These are phyloP conservation scores for Pentamera pediparva DNA, from an alignment of 53 echinoderm and acorn worm species.

Conservation along the genomic window DNA sequence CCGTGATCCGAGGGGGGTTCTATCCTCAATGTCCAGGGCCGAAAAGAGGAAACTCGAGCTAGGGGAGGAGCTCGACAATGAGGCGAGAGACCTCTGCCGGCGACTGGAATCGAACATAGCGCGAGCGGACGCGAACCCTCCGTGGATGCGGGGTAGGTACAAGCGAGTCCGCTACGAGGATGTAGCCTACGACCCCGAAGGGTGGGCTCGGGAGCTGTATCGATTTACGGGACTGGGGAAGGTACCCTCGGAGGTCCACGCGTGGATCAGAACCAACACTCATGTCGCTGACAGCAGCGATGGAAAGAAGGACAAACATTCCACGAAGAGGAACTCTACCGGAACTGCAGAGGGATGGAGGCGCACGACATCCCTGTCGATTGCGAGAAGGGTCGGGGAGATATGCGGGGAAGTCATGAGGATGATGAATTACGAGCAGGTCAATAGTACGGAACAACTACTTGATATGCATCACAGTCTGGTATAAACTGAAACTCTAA, in stretches of 20 bases:
- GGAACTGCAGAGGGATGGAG: slow-evolving; percentile 70
- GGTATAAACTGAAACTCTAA: too few relatives aligned
- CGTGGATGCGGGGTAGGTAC: slow-evolving; percentile 55
- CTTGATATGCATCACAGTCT: too few relatives aligned
- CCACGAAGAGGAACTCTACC: slow-evolving; percentile 62
- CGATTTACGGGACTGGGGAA: slow-evolving; percentile 61
- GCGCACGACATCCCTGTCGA: slow-evolving; percentile 24
- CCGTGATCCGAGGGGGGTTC: slow-evolving; percentile 69
- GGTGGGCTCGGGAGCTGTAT: slow-evolving; percentile 53
- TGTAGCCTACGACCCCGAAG: slow-evolving; percentile 50
- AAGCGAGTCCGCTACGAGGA: slow-evolving; percentile 73
- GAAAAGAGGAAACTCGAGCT: slow-evolving; percentile 18
- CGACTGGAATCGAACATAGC: slow-evolving; percentile 58
- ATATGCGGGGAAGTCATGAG: slow-evolving; percentile 49
- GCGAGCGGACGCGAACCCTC: slow-evolving; percentile 34
- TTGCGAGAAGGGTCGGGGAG: slow-evolving; percentile 48
- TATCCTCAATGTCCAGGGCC: slow-evolving; percentile 41
- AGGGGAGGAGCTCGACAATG: slow-evolving; percentile 35
- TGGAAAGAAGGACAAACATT: slow-evolving; percentile 29
- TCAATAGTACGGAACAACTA: too few relatives aligned
- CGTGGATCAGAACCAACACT: slow-evolving; percentile 65
- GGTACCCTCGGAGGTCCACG: slow-evolving; percentile 48
- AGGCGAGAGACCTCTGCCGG: slow-evolving; percentile 50
- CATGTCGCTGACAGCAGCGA: neutral
- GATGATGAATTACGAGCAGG: slow-evolving; percentile 55